Percentiles rank a stretch among this genome's conserved stretches.
These are phyloP conservation scores for Nomada ferruginata DNA, from an alignment of 2,888 invertebrate species.

Conservation along the genomic window DNA sequence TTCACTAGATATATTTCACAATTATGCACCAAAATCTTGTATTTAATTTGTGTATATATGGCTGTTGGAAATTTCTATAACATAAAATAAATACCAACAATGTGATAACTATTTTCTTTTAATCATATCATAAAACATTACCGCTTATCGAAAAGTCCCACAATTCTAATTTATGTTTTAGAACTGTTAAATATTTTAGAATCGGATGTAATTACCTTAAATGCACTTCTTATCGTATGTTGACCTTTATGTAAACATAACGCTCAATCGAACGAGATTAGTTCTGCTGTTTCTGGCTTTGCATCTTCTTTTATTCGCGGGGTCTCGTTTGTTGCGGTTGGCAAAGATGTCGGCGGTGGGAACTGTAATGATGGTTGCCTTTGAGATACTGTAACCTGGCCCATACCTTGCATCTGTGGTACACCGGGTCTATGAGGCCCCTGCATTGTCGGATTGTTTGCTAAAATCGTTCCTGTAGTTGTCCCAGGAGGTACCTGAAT, in stretches of 20 bases:
- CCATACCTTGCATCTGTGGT: slow-evolving; percentile 66
- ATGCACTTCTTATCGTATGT: slow-evolving; percentile 46
- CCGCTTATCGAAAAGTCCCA: background rate
- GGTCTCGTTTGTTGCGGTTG: slow-evolving; percentile 58
- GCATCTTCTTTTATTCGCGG: slow-evolving; percentile 77
- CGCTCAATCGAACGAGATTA: slow-evolving; percentile 91
- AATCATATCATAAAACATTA: slow-evolving; percentile 4
- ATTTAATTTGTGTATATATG: slow-evolving; percentile 62
- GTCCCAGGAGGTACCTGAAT: slow-evolving; percentile 63
- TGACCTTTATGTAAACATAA: slow-evolving; percentile 10
- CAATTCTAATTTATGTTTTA: slow-evolving; percentile 7
- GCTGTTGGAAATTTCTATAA: slow-evolving; percentile 60
- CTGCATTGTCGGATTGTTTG: slow-evolving; percentile 59
- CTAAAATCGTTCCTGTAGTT: slow-evolving; percentile 38
- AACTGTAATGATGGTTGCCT: slow-evolving; percentile 66
- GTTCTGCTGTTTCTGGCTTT: slow-evolving; percentile 89
- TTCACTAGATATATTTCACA: slow-evolving; percentile 36
- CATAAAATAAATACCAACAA: slow-evolving; percentile 44
- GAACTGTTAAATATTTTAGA: slow-evolving; percentile 7
- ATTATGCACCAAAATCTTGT: slow-evolving; percentile 50
- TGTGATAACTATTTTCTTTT: slow-evolving; percentile 17
- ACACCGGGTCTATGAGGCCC: slow-evolving; percentile 52
- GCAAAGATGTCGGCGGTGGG: slow-evolving; percentile 53
- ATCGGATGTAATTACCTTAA: slow-evolving; percentile 54
- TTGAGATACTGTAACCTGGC: slow-evolving; percentile 64